Base-by-base conservation (phyloP, 2,888 invertebrate genomes). In the Pristionchus japonicus region DNA sequence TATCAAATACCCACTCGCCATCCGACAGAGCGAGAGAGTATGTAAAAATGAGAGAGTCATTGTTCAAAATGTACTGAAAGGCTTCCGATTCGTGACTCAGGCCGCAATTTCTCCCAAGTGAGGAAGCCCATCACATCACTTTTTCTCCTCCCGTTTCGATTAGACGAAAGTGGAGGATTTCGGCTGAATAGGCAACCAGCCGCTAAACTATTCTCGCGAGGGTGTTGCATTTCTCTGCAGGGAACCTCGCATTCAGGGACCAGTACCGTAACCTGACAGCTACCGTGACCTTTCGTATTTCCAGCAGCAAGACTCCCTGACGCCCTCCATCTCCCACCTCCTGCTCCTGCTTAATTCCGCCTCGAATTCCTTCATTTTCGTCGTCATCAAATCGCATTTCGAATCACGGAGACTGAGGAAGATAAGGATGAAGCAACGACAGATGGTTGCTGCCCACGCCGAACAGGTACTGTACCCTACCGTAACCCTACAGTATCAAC, bases 351-450 rank as follows among this genome's bases (percentile, higher is more conserved):
- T 92, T 27, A 92, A 92, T 88, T 92, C 92, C 1, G 92, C 92
- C 64, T 91, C 92, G 34, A 92, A 92, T 43, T 92, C 91, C 7
- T 91, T 92, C 57, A 91, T 92, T 70, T 92, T 92, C 84, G 92
- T 92, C 47, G 90, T 92, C 1, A 89, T 92, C 49, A 93, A 92
- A 88, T 90, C 91, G 83, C 91, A 91, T n/a, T 92, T 93, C 85
- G 92, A 93, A 77, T 90, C 92, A 3, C 84, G 92, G 87, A 89
- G 92, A 90, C 90, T 88, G 17, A 61, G 84, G 74, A 88, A 83
- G 47, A 82, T 86, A 2, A 84, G 89, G n/a, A 87, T 86, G 61
- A 82, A 88, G 11, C 88, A 89, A 61, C 64, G 93, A 9, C 88
- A 91, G 83, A 84, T 91, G 86, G 91, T 92, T 17, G 92, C 91